phyloP scores from a whole-genome alignment of 2,113 vertebrate species.

The Regulus satrapa region DNA sequence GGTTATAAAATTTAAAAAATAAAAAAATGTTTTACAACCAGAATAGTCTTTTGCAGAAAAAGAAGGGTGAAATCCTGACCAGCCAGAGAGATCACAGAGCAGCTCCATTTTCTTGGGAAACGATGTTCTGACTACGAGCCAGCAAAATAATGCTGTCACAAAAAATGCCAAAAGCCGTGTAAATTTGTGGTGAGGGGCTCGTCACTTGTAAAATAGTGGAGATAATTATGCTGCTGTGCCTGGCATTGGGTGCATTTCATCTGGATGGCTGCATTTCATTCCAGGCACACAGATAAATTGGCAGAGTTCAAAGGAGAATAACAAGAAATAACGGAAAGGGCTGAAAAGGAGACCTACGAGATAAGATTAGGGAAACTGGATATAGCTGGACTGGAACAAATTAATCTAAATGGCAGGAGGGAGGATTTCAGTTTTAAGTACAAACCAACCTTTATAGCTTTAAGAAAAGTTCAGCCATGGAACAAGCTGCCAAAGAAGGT shows the following conservation, averaged over 20 bases:
- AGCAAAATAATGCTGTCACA: background rate
- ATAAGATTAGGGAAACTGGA: background rate
- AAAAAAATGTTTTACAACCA: background rate
- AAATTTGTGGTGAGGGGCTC: background rate
- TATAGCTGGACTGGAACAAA: constrained; percentile 18
- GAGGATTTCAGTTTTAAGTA: constrained; percentile 9
- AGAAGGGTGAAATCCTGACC: background rate
- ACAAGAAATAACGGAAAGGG: background rate
- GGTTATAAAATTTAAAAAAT: background rate
- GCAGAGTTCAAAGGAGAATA: constrained; percentile 5
- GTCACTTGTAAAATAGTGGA: background rate
- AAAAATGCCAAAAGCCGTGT: background rate
- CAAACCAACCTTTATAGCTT: constrained; percentile 18
- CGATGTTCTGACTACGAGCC: background rate
- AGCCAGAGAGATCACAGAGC: background rate
- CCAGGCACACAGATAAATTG: background rate
- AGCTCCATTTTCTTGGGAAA: background rate
- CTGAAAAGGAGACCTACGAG: background rate
- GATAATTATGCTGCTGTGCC: background rate
- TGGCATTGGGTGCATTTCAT: background rate
- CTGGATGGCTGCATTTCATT: background rate
- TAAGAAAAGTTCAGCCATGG: constrained; percentile 30
- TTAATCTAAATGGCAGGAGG: background rate
- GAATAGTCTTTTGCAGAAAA: background rate
- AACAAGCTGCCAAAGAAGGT: constrained; percentile 38